Evolutionary conservation across 2,888 invertebrate species (phyloP).

Genomic region (Acleris cristana): DNA sequence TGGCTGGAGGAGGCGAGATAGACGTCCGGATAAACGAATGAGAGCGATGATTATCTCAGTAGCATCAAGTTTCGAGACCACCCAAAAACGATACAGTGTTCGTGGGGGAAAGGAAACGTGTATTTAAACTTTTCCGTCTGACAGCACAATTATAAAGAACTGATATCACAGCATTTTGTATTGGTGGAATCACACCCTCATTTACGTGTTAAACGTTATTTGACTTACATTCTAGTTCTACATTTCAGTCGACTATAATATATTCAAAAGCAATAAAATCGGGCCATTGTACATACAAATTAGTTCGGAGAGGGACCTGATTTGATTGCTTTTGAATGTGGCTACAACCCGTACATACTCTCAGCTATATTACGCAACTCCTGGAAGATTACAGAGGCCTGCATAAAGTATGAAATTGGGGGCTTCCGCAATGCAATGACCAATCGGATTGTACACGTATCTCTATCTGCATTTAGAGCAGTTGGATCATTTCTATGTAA

Average conservation of each 20-base stretch:
- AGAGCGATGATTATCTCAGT: slow-evolving; percentile 35
- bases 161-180: slow-evolving; percentile 82
- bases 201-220: slow-evolving; percentile 51
- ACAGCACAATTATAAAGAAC: slow-evolving; percentile 59
- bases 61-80: slow-evolving; percentile 33
- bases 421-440: slow-evolving; percentile 3
- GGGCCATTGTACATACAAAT: too few species aligned
- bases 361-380: slow-evolving; percentile 43
- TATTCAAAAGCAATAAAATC: slow-evolving; percentile 30
- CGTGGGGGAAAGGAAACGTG: slow-evolving; percentile 8
- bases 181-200: slow-evolving; percentile 63
- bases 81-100: slow-evolving; percentile 24
- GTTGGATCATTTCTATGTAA: slow-evolving; percentile 7
- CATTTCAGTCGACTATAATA: slow-evolving; percentile 43
- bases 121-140: slow-evolving; percentile 34
- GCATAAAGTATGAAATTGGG: slow-evolving; percentile 1
- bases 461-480: background rate
- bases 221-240: slow-evolving; percentile 40
- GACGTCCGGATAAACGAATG: slow-evolving; percentile 28
- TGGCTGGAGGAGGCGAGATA: slow-evolving; percentile 29
- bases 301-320: too few species aligned
- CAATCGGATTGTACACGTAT: background rate
- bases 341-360: slow-evolving; percentile 23
- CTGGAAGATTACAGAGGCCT: background rate
- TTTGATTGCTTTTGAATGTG: too few species aligned